Base-by-base conservation (phyloP, 2,113 vertebrate genomes). In the Triplophysa siluroides region DNA sequence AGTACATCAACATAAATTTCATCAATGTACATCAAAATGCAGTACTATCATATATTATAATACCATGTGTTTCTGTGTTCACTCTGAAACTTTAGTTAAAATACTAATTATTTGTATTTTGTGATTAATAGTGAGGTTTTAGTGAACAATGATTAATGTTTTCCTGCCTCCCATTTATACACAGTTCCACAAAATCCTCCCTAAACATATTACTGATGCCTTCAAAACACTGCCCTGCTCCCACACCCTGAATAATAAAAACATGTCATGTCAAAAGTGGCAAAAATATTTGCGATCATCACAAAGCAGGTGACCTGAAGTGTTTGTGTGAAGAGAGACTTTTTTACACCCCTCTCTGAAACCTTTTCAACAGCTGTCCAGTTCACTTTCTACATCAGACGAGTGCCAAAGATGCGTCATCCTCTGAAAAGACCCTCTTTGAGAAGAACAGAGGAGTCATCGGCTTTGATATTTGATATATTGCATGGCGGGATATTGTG, bases 321-420 rank as follows among this genome's bases (percentile, higher is more conserved):
- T 62, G 41, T 26, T 66, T 60, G 63, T 77, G 26, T 76, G 73
- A 74, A 58, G 78, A 61, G 43, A 45, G 61, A 78, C 69, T 82
- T 63, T 76, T 61, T 64, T 56, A 58, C 64, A 56, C 47, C 26
- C 26, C 65, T 29, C 38, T n/a, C 41, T 19, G 21, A 47, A 85
- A 72, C 80, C 71, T 84, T 71, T 78, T 79, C 71, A 71, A 71
- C 84, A 81, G 77, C 82, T 84, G 84, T 75, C 47, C 13, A 12
- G 16, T 74, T 47, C n/a, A 61, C 73, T 82, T 85, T 63, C 81
- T 83, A 23, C 73, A 67, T 52, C 29, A 62, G 62, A 73, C 54
- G 65, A 52, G 26, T 23, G 61, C 67, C 78, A 79, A 80, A 68
- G 83, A 81, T 65, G n/a, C 79, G 79, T 81, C 80, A 60, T n/a